phyloP scores from a whole-genome alignment of 2,797 vertebrate genomes.

The Artibeus lituratus region DNA sequence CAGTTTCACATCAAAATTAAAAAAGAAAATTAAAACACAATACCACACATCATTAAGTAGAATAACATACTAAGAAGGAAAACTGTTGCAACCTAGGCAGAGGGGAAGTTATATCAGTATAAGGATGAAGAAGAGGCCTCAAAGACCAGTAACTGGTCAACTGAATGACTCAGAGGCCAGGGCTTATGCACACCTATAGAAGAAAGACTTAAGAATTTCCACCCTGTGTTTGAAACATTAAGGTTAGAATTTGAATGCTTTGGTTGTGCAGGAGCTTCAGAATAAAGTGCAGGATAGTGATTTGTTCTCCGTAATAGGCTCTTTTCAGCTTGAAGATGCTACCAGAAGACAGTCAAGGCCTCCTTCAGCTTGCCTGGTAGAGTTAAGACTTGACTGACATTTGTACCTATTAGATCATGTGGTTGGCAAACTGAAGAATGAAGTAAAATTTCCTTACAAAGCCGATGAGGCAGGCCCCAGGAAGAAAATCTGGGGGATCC shows the following conservation, averaged over 20 bases:
- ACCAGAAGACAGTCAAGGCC: slow-evolving; percentile 11
- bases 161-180: background rate
- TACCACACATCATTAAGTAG: background rate
- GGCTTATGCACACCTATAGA: background rate
- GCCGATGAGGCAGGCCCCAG: background rate
- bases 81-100: background rate
- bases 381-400: slow-evolving; percentile 10
- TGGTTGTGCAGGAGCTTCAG: background rate
- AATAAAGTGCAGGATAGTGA: background rate
- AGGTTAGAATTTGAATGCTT: background rate
- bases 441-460: slow-evolving; percentile 40
- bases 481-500: background rate
- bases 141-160: background rate
- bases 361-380: background rate
- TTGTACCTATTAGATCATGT: background rate
- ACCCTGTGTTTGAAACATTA: background rate
- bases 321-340: background rate
- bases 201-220: background rate
- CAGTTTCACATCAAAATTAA: slow-evolving; percentile 4
- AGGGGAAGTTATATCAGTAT: background rate
- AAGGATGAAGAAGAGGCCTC: background rate
- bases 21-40: background rate
- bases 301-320: background rate
- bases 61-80: background rate
- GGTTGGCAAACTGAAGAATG: slow-evolving; percentile 20